Evolutionary conservation across 2,888 invertebrate species (phyloP), one percentile per base, ranked within the genome.

Genomic region (Esperia sulphurella): DNA sequence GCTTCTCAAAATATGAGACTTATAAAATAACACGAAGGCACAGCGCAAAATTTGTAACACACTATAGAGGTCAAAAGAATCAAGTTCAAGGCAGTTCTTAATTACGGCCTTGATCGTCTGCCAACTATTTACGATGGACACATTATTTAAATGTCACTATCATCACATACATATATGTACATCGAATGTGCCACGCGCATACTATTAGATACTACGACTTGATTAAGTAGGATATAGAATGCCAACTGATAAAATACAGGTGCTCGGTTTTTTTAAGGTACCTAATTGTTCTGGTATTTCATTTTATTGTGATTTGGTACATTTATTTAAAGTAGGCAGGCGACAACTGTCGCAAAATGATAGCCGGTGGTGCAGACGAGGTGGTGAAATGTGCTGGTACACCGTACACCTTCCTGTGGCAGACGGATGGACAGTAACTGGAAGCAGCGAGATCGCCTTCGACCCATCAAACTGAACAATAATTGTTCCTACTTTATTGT

Each of bases 1-100:
- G n/a, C n/a, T 21, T 21, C 21, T 21, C 21, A 21, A 5, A 21
- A 21, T 21, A 21, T 21, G 2, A 21, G n/a, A n/a, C n/a, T n/a
- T n/a, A n/a, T n/a, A n/a, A n/a, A n/a, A n/a, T 21, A 21, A 21
- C 5, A 21, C 5, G 21, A 21, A 21, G 5, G 21, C 5, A 21
- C 21, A 21, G 21, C 3, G 21, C 21, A 21, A 21, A 21, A 21
- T 21, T 21, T 21, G 2, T 21, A 3, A 3, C 5, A 21, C 5
- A 3, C 21, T 2, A 7, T 41, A 28, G n/a, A 38, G 48, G 57
- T 30, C 43, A 12, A 12, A 7, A 58, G 58, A 63, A 53, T 67
- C 75, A 80, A 80, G 81, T 79, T 81, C 79, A 82, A 64, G 77
- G 79, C 60, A 50, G 49, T 50, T 45, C 55, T 53, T 59, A 60